Base-by-base conservation (phyloP, 2,797 vertebrate species). In the Periophthalmus magnuspinnatus region DNA sequence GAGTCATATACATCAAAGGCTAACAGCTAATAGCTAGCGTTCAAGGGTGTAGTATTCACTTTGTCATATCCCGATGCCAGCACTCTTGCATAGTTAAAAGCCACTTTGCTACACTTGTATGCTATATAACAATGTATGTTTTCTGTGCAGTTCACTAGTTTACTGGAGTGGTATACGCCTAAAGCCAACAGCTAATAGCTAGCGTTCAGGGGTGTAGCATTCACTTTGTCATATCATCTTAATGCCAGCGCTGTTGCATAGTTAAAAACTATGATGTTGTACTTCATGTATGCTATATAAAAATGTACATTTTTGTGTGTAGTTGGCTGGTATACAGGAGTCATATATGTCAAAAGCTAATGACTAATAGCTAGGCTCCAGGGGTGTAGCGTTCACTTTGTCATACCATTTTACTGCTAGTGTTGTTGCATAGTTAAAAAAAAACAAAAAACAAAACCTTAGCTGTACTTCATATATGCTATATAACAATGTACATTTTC, bases 161-260 rank as follows among this genome's bases (percentile, higher is more conserved):
- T n/a, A n/a, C n/a, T n/a, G 33, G 1, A 1, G 62, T 61, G 55
- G 61, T 48, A 14, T 10, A 62, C 28, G 5, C 67, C 45, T 16
- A 67, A 47, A 32, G 33, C 16, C 72, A 67, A 60, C 66, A 65
- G 34, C 68, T 50, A 57, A 56, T 7, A 16, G 10, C 55, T 13
- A 57, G 24, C 32, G 68, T 52, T 21, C 55, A 6, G 6, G 14
- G 48, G 36, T 60, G 36, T 32, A 65, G 45, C 33, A 70, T 60
- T 75, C 52, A 62, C 28, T 45, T 64, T 36, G 28, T 34, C 47
- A 19, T 4, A 5, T 13, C 34, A 62, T 36, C n/a, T 21, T 36
- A 71, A 41, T 19, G 56, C 32, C 56, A 70, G 77, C 66, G 67
- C 67, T 68, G 67, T 76, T 70, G 77, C 60, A 71, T 57, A 4